These are phyloP conservation scores for Trinorchestia longiramus DNA, from an alignment of 1,140 invertebrate genomes.

Conservation along the genomic window DNA sequence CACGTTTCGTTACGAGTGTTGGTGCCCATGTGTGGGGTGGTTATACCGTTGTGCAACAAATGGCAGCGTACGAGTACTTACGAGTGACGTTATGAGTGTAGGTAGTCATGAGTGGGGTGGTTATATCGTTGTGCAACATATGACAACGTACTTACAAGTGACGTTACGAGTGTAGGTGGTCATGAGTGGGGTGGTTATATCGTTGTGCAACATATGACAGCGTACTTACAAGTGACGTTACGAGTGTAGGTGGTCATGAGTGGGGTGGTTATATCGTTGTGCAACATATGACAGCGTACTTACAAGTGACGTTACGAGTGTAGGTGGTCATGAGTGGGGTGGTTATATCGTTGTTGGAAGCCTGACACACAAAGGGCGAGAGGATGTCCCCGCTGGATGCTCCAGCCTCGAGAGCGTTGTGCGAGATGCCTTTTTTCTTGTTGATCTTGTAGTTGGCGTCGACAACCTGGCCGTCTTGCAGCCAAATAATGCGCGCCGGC, in stretches of 20 bases:
- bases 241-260: too few species aligned
- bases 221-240: too few species aligned
- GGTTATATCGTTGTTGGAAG: slow-evolving; percentile 48
- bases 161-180: too few species aligned
- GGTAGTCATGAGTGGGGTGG: too few species aligned
- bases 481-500: slow-evolving; percentile 58
- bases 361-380: slow-evolving; percentile 49
- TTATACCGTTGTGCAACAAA: slow-evolving; percentile 41
- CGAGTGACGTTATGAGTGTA: too few species aligned
- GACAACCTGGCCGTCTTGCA: slow-evolving; percentile 57
- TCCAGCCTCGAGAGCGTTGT: slow-evolving; percentile 45
- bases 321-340: slow-evolving; percentile 22
- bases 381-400: slow-evolving; percentile 36
- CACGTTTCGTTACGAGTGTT: slow-evolving; percentile 48
- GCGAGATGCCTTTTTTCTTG: slow-evolving; percentile 34
- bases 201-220: too few species aligned
- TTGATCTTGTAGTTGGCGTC: slow-evolving; percentile 59
- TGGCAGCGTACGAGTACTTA: slow-evolving; percentile 68
- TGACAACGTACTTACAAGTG: too few species aligned
- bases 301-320: slow-evolving; percentile 48
- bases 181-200: too few species aligned
- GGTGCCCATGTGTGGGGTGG: neutral
- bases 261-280: too few species aligned
- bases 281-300: neutral
- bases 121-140: too few species aligned